Evolutionary conservation across 2,113 vertebrate genomes (phyloP).

Genomic region (Pipa parva): DNA sequence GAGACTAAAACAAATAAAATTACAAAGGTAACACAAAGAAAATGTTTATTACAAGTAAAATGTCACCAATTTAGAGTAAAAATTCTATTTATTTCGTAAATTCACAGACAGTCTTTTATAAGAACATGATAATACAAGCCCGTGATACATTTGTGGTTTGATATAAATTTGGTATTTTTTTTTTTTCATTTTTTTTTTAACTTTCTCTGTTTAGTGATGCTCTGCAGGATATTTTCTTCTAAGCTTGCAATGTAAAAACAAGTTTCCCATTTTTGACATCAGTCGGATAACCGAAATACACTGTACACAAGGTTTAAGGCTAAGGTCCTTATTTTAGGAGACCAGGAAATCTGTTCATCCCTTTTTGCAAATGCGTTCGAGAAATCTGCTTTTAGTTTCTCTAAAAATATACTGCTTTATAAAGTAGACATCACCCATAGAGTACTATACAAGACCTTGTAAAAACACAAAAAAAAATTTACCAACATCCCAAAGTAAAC

Average conservation of each 20-base stretch:
- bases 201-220: conserved; percentile 20
- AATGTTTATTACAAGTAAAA: conserved; percentile 18
- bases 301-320: neutral
- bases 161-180: conserved; percentile 42
- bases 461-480: no score
- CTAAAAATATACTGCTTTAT: neutral
- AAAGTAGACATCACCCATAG: no score
- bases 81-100: conserved; percentile 43
- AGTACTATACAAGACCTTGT: no score
- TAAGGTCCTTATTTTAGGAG: neutral
- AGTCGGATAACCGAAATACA: neutral
- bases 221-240: conserved; percentile 20
- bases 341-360: neutral
- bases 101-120: conserved; percentile 40
- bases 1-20: no score
- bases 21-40: neutral
- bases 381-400: neutral
- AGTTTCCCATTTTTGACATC: neutral
- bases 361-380: neutral
- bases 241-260: neutral
- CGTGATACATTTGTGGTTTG: conserved; percentile 38
- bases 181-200: conserved; percentile 4
- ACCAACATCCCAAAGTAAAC: no score
- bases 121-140: conserved; percentile 41
- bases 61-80: conserved; percentile 31